Evolutionary conservation across 2,888 invertebrate genomes (phyloP), one percentile per base, ranked within the genome.

Genomic region (Chloroclystis v-ata): DNA sequence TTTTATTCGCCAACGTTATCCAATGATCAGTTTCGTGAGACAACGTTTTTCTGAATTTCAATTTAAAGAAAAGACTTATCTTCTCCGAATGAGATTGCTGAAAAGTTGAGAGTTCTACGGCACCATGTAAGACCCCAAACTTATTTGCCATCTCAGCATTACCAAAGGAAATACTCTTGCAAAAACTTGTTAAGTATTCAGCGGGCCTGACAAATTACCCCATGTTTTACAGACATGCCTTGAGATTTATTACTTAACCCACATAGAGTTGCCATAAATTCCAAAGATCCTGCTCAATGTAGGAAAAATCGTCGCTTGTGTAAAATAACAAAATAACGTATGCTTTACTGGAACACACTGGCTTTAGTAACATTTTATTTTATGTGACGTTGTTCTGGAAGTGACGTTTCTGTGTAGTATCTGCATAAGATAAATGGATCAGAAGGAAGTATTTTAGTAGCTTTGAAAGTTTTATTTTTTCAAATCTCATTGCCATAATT

Each of bases 181-280:
- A 67, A 70, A 69, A 71, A 71, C 65, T 63, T 67, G 60, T 63
- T 63, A 67, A 65, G 64, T 67, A 67, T 68, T 67, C 67, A 58
- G 59, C 58, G 67, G 69, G 65, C 63, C 62, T 67, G 70, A 71
- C 65, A 71, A 71, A 70, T 70, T 65, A 69, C 69, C 55, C 57
- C 63, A 54, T 68, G 69, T 67, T 70, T 69, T 67, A 69, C 64
- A 69, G 69, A 63, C 66, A 63, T 59, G 61, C 57, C 61, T 51
- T 55, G 54, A 60, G 66, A 71, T 71, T 70, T 70, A 71, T 71
- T 61, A 65, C 65, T 51, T 47, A 54, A 38, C 63, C 63, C 59
- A 63, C 62, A 67, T 62, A 61, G 61, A 62, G 61, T 59, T 44
- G 53, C 56, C 60, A 61, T 69, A 69, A 67, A 71, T 68, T 63